Evolutionary conservation across 2,113 vertebrate genomes (phyloP).

Genomic region (Cettia cetti): DNA sequence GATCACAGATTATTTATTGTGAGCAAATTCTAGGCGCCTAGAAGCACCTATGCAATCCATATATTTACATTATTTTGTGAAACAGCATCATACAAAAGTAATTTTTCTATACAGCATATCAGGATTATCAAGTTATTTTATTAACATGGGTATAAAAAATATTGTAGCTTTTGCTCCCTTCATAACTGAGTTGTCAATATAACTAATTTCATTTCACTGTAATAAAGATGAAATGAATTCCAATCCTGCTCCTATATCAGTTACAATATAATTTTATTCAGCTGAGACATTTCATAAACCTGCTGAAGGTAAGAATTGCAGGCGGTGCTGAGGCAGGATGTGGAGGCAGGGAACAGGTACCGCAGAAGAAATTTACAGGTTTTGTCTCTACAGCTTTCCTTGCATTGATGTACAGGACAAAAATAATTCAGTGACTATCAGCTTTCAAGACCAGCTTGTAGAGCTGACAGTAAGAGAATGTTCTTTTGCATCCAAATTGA

Average conservation of each 20-base stretch:
- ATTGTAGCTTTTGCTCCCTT: neutral
- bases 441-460: slow-evolving; percentile 12
- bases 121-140: neutral
- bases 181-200: slow-evolving; percentile 14
- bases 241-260: neutral
- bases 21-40: neutral
- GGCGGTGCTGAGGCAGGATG: neutral
- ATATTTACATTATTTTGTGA: neutral
- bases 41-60: neutral
- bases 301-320: slow-evolving; percentile 20
- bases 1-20: neutral
- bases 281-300: slow-evolving; percentile 35
- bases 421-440: neutral
- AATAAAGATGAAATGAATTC: slow-evolving; percentile 35
- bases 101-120: neutral
- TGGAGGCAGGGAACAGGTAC: neutral
- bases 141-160: neutral
- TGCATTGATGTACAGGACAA: neutral
- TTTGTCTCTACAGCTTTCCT: neutral
- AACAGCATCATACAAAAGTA: neutral
- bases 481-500: slow-evolving; percentile 40
- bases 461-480: neutral
- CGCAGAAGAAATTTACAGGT: neutral
- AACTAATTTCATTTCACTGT: slow-evolving; percentile 29
- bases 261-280: slow-evolving; percentile 35